Base-by-base conservation (phyloP, 2,113 vertebrate species). In the Ahaetulla prasina region DNA sequence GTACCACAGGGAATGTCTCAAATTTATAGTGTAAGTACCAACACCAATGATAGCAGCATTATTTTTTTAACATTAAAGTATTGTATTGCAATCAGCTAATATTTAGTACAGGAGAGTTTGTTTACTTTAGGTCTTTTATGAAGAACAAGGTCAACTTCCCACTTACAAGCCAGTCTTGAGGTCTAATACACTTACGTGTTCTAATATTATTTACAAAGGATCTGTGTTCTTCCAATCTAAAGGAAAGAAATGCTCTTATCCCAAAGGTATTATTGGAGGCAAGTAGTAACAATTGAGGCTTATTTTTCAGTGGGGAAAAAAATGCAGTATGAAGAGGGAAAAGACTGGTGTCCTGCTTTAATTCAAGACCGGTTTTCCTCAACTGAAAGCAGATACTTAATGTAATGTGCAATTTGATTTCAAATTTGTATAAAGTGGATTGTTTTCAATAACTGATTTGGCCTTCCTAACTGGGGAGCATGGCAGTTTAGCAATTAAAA, bases 61-160 rank as follows among this genome's bases (percentile, higher is more conserved):
- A 14, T 43, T 30, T 49, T 92, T 60, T 49, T 18, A 39, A 85
- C 16, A 30, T 57, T 89, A 43, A 63, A 52, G 55, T 68, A 55
- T 57, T 54, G 12, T 47, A 35, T 89, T 92, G 9, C 84, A 53
- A 89, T 85, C 68, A 88, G 12, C 30, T 89, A 89, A 10, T 57
- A 49, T 85, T 57, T 89, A 49, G n/a, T 47, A 50, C 92, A 92
- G 92, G 68, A 89, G 91, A 54, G 49, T 92, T 39, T 89, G 52
- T 92, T 92, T n/a, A 89, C 30, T 92, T 89, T 84, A 27, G 27
- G 23, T 8, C 11, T 91, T 92, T 92, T 89, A 89, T 57, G 3
- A 87, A 87, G 47, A 87, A n/a, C 45, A 49, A 57, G 68, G 12
- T 50, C 35, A 92, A 50, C 53, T 88, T 85, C 74, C 74, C 88